Base-by-base conservation (phyloP, 1,140 invertebrate species). In the Marisa cornuarietis region DNA sequence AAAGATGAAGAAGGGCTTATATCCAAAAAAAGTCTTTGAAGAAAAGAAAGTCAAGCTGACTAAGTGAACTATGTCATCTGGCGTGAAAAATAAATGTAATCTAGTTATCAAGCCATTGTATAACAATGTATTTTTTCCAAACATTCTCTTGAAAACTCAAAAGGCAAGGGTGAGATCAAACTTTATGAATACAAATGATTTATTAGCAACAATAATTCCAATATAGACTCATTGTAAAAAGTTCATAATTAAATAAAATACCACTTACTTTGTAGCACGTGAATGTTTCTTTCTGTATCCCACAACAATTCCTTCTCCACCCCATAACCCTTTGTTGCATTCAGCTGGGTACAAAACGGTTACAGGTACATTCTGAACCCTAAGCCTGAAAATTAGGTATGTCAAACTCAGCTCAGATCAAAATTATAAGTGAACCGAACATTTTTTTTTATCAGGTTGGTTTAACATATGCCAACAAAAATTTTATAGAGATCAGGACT, bases 271-370 rank as follows among this genome's bases (percentile, higher is more conserved):
- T 20, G 42, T 52, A 24, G 71, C 66, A 7, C 58, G 68, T 3
- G 52, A 42, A n/a, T 80, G 76, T 78, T 71, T 84, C 81, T 93
- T 94, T 88, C 95, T 96, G 85, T 94, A 98, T 61, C 98, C 98
- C 92, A 96, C 94, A 49, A 99, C 92, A 2, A 99, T 93, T n/a
- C 94, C 96, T 92, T 99, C 98, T 13, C 98, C 98, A 83, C 97
- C 98, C 97, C 97, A 99, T 75, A 99, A 92, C 42, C 97, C 97
- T 73, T 95, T 75, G 89, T 99, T 91, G 78, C 94, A 91, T 92
- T 99, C 96, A 76, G 93, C 92, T 6, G 97, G 95, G 88, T 94
- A 95, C 78, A 93, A 92, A 0, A 98, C 84, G 6, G 94, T 95
- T 31, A 99, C 84, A 13, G 90, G 90, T 74, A 88, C 91, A 84